Evolutionary conservation across 2,888 invertebrate genomes (phyloP).

Genomic region (Icerya purchasi): DNA sequence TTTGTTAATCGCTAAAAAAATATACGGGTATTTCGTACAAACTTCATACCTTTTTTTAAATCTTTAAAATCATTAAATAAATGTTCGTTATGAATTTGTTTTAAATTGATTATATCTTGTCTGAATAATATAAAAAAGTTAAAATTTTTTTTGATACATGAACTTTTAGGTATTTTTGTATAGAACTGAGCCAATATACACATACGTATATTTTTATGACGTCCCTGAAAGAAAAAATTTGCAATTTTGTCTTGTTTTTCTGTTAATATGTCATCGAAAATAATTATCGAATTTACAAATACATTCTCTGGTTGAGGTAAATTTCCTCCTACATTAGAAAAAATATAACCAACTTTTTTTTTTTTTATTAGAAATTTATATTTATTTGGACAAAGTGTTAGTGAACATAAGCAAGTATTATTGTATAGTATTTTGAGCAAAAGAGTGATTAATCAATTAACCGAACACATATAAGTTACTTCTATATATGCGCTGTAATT

Average conservation of each 20-base stretch:
- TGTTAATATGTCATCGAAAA: not conserved
- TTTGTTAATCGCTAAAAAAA: not conserved
- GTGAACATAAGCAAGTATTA: not conserved
- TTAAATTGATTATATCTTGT: not conserved
- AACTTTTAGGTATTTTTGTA: not conserved
- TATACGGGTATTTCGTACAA: not conserved
- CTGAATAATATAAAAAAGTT: not conserved
- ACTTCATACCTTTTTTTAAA: not conserved
- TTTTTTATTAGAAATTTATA: not conserved
- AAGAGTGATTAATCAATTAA: not conserved
- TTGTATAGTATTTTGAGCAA: not conserved
- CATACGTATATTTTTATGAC: not conserved
- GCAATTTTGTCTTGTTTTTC: not conserved
- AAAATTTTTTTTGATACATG: not conserved
- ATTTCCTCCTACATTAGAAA: not conserved
- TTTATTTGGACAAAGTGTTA: not conserved
- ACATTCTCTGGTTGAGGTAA: not conserved
- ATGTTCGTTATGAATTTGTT: not conserved
- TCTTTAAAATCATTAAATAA: not conserved
- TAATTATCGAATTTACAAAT: not conserved
- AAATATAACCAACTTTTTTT: not conserved
- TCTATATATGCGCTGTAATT: too few species aligned
- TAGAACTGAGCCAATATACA: not conserved
- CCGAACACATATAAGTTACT: too few species aligned
- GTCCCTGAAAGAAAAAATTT: not conserved